Base-by-base conservation (phyloP, 37 sponge, comb jelly and placozoan species). In the Chondrosia reniformis region DNA sequence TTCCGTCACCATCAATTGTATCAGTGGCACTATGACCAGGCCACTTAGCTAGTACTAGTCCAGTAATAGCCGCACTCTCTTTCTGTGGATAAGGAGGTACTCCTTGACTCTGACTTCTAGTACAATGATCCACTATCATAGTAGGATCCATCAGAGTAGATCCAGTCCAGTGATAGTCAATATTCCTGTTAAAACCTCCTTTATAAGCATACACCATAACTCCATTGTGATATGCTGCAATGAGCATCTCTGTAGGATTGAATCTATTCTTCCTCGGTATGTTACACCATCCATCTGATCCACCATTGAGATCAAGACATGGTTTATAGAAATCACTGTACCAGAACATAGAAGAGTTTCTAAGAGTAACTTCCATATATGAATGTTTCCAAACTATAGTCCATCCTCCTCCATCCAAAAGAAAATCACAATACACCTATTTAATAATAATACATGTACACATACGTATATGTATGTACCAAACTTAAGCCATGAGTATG, bases 251-350 rank as follows among this genome's bases (percentile, higher is more conserved):
- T 42, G 74, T 74, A 45, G 74, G 74, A 17, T 74, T 37, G 46
- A 74, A 74, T 19, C 74, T 21, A 19, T 22, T 74, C 46, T 74
- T 74, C 28, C 44, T 74, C 46, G 74, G 74, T 38, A 74, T 37
- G 44, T 74, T 74, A 28, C 74, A 74, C 74, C 74, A 74, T n/a
- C n/a, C n/a, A n/a, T n/a, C n/a, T n/a, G n/a, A n/a, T 74, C 74
- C 74, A 38, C 40, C 45, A 17, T 36, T 46, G 15, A 44, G 45
- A 46, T 40, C 45, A 38, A 30, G 4, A 41, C 74, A 74, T 40
- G 46, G 31, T 30, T 74, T 74, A 46, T 74, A 42, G 74, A 28
- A 74, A 37, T 74, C 74, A 44, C 46, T 44, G 74, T 45, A 74
- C 46, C 44, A 74, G 40, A 45, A 38, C 74, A 74, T 74, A 22